Percentiles rank a stretch among this genome's conserved stretches.
Conservation (phyloP, 2,113 vertebrate genomes). For the Hippocampus guttulatus region DNA sequence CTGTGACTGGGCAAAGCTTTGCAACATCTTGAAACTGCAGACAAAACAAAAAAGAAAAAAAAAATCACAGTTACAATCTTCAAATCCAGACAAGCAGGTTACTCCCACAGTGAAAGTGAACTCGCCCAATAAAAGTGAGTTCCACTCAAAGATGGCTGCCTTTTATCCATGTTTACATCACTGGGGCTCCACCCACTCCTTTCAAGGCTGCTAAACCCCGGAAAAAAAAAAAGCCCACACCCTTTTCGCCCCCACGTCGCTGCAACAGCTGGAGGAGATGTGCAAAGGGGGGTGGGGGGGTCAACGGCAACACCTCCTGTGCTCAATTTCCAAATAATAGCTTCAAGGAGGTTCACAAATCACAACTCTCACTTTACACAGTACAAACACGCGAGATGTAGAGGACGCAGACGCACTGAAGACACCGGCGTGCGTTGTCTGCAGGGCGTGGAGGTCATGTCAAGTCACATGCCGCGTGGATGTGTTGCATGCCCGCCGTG, state of each 20-base stretch:
- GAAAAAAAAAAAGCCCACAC: not conserved
- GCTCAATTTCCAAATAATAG: conserved; percentile 15
- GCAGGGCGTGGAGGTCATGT: conserved; percentile 4
- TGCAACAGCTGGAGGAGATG: conserved; percentile 48
- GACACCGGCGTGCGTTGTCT: not conserved
- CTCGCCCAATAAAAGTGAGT: conserved; percentile 25
- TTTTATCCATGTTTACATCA: conserved; percentile 60
- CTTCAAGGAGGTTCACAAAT: conserved; percentile 1
- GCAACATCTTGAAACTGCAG: conserved; percentile 61
- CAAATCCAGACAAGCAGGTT: conserved; percentile 16
- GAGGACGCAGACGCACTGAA: not conserved
- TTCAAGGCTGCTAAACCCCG: conserved; percentile 5
- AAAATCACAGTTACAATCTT: not conserved
- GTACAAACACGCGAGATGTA: not conserved
- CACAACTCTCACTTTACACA: not conserved
- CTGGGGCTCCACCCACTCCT: conserved; percentile 2
- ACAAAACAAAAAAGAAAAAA: conserved; percentile 2
- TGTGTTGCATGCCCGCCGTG: conserved; percentile 20
- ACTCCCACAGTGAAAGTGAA: conserved; percentile 38
- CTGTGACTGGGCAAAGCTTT: conserved; percentile 66
- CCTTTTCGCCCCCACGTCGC: conserved; percentile 46
- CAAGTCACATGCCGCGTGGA: conserved; percentile 11
- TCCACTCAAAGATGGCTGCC: not conserved
- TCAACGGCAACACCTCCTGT: conserved; percentile 12
- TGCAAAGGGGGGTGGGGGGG: not conserved